Evolutionary conservation across 23 tunicate species (phyloP).

Genomic region (Styela clava): DNA sequence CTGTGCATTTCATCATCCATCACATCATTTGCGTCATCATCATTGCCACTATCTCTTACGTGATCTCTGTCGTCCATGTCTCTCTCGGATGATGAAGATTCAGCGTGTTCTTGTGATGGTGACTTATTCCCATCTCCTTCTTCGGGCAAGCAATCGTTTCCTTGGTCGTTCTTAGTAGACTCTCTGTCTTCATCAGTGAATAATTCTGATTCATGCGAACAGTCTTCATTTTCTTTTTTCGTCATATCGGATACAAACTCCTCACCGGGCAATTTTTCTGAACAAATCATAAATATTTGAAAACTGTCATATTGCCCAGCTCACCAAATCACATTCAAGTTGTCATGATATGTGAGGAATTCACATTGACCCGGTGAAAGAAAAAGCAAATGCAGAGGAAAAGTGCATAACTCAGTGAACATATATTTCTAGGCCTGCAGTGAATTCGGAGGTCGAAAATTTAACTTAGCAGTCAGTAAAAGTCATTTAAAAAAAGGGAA

Average conservation of each 20-base stretch:
- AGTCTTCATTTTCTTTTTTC: not conserved
- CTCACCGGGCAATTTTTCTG: not conserved
- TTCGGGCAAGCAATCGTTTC: not conserved
- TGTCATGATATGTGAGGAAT: too few relatives aligned
- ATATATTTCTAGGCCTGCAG: too few relatives aligned
- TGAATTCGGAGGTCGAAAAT: too few relatives aligned
- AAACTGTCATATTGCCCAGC: too few relatives aligned
- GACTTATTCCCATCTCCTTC: not conserved
- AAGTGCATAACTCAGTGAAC: too few relatives aligned
- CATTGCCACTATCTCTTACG: constrained; percentile 14
- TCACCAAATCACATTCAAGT: too few relatives aligned
- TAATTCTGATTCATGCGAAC: not conserved
- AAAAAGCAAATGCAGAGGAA: too few relatives aligned
- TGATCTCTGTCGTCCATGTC: constrained; percentile 10
- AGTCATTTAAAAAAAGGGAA: too few relatives aligned
- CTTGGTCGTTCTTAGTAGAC: not conserved
- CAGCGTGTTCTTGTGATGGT: constrained; percentile 25
- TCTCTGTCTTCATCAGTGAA: not conserved
- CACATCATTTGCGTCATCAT: not conserved
- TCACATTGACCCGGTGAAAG: too few relatives aligned
- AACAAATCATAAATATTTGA: too few relatives aligned
- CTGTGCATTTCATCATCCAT: constrained; percentile 1
- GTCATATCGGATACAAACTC: not conserved
- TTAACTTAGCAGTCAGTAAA: too few relatives aligned
- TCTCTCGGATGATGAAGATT: not conserved